These are phyloP conservation scores for Perca flavescens DNA, from an alignment of 2,113 vertebrate genomes.

Conservation along the genomic window DNA sequence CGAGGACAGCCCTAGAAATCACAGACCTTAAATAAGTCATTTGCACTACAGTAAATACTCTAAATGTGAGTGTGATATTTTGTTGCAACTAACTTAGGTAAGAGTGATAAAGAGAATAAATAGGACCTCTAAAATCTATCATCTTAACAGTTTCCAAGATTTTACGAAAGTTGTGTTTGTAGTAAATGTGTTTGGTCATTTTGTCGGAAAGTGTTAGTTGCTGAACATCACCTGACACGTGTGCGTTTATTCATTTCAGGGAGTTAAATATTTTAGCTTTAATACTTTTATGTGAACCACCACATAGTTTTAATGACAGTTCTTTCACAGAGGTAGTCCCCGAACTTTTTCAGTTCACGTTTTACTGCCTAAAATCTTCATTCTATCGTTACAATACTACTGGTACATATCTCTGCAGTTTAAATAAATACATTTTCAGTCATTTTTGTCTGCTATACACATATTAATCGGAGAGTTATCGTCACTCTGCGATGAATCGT, in stretches of 20 bases:
- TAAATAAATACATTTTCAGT: slow-evolving; percentile 60
- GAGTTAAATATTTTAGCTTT: slow-evolving; percentile 35
- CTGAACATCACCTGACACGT: slow-evolving; percentile 13
- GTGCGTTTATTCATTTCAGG: slow-evolving; percentile 12
- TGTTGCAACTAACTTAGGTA: slow-evolving; percentile 35
- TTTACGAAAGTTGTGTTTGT: slow-evolving; percentile 18
- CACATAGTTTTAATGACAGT: slow-evolving; percentile 13
- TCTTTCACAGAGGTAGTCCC: slow-evolving; percentile 58
- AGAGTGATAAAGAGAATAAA: slow-evolving; percentile 41
- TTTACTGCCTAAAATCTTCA: slow-evolving; percentile 10
- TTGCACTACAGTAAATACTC: slow-evolving; percentile 57
- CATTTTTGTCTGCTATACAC: slow-evolving; percentile 69
- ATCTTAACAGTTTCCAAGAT: slow-evolving; percentile 19
- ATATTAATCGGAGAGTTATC: slow-evolving; percentile 71
- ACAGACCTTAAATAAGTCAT: slow-evolving; percentile 46
- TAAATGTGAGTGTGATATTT: slow-evolving; percentile 34
- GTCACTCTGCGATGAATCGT: slow-evolving; percentile 67
- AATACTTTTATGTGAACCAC: slow-evolving; percentile 39
- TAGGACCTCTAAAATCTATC: slow-evolving; percentile 27
- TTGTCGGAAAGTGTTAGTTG: slow-evolving; percentile 16
- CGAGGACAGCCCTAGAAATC: no score
- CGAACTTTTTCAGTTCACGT: slow-evolving; percentile 18
- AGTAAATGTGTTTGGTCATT: slow-evolving; percentile 20
- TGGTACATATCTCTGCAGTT: slow-evolving; percentile 20
- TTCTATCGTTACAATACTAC: slow-evolving; percentile 22